Conservation (phyloP, 2,888 invertebrate species). For the Dryococelus australis region DNA sequence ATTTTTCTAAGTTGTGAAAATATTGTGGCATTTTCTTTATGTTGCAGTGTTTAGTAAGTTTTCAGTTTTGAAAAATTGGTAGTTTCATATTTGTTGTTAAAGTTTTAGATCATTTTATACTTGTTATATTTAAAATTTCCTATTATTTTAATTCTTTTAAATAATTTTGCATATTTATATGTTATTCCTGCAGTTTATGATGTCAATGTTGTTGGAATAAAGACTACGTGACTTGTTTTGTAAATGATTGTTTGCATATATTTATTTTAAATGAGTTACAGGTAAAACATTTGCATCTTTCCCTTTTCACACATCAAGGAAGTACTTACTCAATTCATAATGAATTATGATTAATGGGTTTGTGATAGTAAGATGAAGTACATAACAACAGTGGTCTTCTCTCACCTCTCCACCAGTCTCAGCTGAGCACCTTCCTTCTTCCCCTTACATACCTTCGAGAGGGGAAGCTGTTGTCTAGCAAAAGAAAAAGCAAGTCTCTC, state of each 20-base stretch:
- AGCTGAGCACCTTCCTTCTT: no score
- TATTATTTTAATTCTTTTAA: background rate
- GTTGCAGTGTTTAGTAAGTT: background rate
- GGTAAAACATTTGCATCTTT: background rate
- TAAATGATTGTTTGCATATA: background rate
- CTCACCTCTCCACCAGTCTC: no score
- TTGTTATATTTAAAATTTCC: background rate
- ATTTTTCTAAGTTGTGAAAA: background rate
- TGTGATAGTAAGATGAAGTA: no score
- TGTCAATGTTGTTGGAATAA: background rate
- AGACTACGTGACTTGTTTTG: background rate
- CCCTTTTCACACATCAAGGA: no score
- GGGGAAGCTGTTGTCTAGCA: no score
- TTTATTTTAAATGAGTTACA: background rate
- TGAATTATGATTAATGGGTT: no score
- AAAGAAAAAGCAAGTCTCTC: no score
- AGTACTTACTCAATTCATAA: no score
- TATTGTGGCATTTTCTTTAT: no score
- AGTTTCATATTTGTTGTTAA: background rate
- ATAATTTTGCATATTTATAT: background rate
- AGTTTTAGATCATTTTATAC: background rate
- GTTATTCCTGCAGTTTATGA: background rate
- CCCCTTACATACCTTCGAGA: no score
- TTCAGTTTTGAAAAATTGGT: background rate
- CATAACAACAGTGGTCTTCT: no score